Evolutionary conservation across 1,140 invertebrate genomes (phyloP).

Genomic region (Battus philenor): DNA sequence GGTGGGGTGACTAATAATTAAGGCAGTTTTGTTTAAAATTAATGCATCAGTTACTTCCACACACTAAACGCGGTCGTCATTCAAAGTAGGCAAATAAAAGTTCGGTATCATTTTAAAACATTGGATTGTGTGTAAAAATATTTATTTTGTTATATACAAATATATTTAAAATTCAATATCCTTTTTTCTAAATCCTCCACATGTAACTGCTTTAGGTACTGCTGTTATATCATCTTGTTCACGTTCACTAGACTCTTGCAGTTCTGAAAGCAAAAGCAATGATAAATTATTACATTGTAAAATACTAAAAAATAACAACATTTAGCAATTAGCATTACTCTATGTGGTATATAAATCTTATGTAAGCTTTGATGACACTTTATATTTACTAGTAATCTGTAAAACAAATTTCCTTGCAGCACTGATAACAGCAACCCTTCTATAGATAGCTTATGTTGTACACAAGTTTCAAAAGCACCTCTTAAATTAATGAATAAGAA

Average conservation of each 20-base stretch:
- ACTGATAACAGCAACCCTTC: no score
- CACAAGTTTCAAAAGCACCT: no score
- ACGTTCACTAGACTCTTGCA: slow-evolving; percentile 80
- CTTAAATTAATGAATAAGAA: no score
- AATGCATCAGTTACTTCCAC: slow-evolving; percentile 57
- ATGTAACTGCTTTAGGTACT: slow-evolving; percentile 38
- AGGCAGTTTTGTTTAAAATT: slow-evolving; percentile 67
- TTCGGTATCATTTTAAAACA: neutral
- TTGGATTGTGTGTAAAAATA: neutral
- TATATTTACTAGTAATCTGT: no score
- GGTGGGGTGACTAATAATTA: slow-evolving; percentile 76
- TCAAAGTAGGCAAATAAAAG: neutral
- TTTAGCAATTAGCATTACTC: no score
- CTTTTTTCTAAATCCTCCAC: slow-evolving; percentile 71
- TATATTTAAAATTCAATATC: slow-evolving; percentile 78
- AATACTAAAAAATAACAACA: no score
- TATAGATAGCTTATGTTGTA: no score
- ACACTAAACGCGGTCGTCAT: slow-evolving; percentile 11
- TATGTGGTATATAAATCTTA: no score
- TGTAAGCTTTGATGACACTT: no score
- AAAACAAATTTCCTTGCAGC: no score
- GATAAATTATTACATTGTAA: no score
- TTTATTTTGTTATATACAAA: slow-evolving; percentile 10
- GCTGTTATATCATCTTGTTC: slow-evolving; percentile 80
- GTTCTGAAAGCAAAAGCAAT: slow-evolving; percentile 67